Base-by-base conservation (phyloP, 2,113 vertebrate genomes). In the Percopsis transmontana region DNA sequence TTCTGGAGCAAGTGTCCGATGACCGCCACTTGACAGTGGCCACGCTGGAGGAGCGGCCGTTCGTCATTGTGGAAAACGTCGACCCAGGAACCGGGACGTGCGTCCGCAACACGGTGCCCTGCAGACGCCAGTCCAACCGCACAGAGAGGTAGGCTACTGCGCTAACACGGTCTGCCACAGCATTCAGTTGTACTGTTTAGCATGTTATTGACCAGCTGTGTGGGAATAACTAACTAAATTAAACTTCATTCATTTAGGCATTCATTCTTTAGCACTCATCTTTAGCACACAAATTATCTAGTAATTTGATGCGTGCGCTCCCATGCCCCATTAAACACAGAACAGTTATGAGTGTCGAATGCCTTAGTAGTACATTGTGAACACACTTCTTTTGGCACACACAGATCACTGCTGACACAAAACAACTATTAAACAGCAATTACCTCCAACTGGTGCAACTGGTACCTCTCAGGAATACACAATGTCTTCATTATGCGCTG, bases 81-180 rank as follows among this genome's bases (percentile, higher is more conserved):
- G 96, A 98, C 77, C 93, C 96, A 0, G 91, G 89, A 76, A 96
- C 96, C 0, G 97, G 97, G 0, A 95, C 96, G 13, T 99, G 97
- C 0, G 94, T 98, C 13, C 94, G 96, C 76, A 99, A 97, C 90
- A 99, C 97, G 0, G 97, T 99, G 77, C 97, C 97, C 64, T 99
- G 97, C 82, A 94, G 97, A 69, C 94, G 95, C 62, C 97, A 99
- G 74, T 92, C 92, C 87, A 99, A 98, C 82, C 89, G 84, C 63
- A 95, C 94, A 0, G 94, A 93, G 57, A 94, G 94, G 97, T 99
- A n/a, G n/a, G n/a, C n/a, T n/a, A 88, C 61, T 47, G 47, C 41
- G 54, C 56, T 52, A 16, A 10, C 6, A 19, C 44, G 27, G n/a
- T 16, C 42, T 41, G 24, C 42, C 42, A 55, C 53, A 42, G 38